These are phyloP conservation scores for Caenorhabditis sulstoni DNA, from an alignment of 2,888 invertebrate genomes.

Conservation along the genomic window DNA sequence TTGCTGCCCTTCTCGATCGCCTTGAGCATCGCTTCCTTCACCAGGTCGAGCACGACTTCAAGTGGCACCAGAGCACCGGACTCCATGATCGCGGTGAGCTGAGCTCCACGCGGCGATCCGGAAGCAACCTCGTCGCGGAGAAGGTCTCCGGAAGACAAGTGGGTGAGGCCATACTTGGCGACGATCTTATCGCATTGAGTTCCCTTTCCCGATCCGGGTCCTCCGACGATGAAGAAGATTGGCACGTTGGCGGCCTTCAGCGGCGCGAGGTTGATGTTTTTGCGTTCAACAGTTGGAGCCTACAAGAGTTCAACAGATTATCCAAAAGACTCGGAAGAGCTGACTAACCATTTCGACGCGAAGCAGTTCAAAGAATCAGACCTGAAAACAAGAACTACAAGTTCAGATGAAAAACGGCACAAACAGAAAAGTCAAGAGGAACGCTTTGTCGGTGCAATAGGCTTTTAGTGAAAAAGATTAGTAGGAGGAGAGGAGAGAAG, in stretches of 20 bases:
- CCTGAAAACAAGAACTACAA: slow-evolving; percentile 5
- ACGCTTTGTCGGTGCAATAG: slow-evolving; percentile 43
- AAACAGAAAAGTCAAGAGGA: slow-evolving; percentile 8
- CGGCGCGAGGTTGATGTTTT: slow-evolving; percentile 76
- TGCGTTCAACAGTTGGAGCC: slow-evolving; percentile 70
- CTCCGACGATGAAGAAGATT: slow-evolving; percentile 82
- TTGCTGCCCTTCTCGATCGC: slow-evolving; percentile 85
- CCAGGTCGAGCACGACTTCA: slow-evolving; percentile 87
- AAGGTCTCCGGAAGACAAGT: slow-evolving; percentile 88
- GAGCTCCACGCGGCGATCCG: slow-evolving; percentile 84
- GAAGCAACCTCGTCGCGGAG: slow-evolving; percentile 86
- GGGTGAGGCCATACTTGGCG: slow-evolving; percentile 86
- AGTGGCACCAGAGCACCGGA: slow-evolving; percentile 89
- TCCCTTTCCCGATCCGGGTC: slow-evolving; percentile 93
- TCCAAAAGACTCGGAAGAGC: not conserved
- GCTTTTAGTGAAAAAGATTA: slow-evolving; percentile 46
- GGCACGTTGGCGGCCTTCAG: slow-evolving; percentile 78
- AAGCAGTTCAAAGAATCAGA: not conserved
- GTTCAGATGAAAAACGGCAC: not conserved
- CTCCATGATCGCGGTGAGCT: slow-evolving; percentile 84
- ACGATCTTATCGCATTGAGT: slow-evolving; percentile 86
- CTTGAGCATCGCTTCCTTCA: slow-evolving; percentile 87
- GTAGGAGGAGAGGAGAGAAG: slow-evolving; percentile 10
- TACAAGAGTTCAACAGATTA: not conserved
- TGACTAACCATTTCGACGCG: slow-evolving; percentile 5